Conservation (phyloP, 1,140 invertebrate genomes). For the Mizuhopecten yessoensis region DNA sequence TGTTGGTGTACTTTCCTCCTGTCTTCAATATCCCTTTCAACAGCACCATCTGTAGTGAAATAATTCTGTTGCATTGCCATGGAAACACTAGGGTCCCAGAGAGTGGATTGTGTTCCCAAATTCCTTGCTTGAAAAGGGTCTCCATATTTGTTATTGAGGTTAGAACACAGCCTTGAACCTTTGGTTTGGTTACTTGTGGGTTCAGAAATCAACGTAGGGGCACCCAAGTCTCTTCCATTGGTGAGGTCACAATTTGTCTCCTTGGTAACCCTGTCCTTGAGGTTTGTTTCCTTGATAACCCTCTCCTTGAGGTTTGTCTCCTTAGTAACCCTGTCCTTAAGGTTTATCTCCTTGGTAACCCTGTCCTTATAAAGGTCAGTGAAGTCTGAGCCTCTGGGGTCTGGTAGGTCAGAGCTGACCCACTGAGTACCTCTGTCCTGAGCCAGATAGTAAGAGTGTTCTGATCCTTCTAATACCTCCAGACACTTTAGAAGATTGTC, state of each 20-base stretch:
- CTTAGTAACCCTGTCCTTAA: background rate
- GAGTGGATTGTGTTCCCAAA: background rate
- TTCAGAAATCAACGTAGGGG: background rate
- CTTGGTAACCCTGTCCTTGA: background rate
- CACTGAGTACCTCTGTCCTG: constrained; percentile 68
- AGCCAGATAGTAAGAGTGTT: constrained; percentile 62
- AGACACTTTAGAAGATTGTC: constrained; percentile 55
- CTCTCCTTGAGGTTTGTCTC: background rate
- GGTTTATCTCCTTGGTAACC: background rate
- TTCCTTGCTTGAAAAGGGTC: background rate
- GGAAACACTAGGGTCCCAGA: background rate
- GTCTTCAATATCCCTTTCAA: background rate
- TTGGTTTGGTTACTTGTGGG: background rate
- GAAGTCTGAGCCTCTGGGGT: background rate
- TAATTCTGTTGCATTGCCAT: background rate
- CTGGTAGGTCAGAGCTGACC: constrained; percentile 21
- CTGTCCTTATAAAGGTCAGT: background rate
- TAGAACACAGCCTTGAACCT: background rate
- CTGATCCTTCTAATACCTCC: constrained; percentile 48
- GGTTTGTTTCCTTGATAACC: background rate
- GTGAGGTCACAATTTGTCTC: background rate
- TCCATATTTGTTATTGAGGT: background rate
- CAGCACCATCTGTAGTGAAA: background rate
- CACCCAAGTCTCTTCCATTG: background rate
- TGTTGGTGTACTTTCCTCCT: background rate